Percentiles rank a stretch among this genome's conserved stretches.
Conservation (phyloP, 2,888 invertebrate genomes). For the Siphonodentalium dalli region DNA sequence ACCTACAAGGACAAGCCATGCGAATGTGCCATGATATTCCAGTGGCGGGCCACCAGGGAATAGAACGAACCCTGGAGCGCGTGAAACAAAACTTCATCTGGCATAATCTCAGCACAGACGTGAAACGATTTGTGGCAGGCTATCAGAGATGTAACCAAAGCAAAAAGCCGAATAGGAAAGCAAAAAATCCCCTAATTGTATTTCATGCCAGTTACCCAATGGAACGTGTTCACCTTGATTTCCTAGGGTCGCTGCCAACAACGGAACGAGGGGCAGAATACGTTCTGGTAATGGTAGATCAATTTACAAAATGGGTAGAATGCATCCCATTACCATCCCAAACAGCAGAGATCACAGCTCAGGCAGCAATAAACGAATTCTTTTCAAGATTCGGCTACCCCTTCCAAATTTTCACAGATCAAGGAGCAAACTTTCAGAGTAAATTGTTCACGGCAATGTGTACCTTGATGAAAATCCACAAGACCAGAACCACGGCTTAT, state of each 20-base stretch:
- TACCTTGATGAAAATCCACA: conserved; percentile 8
- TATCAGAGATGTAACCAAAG: not conserved
- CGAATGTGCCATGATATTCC: conserved; percentile 1
- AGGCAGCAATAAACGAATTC: conserved; percentile 6
- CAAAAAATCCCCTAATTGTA: conserved; percentile 67
- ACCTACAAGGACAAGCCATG: not conserved
- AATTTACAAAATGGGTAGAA: conserved; percentile 9
- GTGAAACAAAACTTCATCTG: conserved; percentile 6
- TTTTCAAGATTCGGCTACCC: conserved; percentile 10
- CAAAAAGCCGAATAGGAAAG: conserved; percentile 1
- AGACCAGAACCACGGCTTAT: conserved; percentile 13
- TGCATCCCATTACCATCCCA: not conserved
- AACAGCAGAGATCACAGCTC: no score
- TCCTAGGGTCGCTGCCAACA: conserved; percentile 13
- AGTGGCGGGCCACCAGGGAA: conserved; percentile 9
- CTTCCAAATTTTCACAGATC: conserved; percentile 9
- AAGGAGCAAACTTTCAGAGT: conserved; percentile 16
- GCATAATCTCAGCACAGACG: no score
- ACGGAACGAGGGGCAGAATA: conserved; percentile 11
- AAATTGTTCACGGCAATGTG: conserved; percentile 7
- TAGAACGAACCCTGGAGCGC: not conserved
- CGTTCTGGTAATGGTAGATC: conserved; percentile 14
- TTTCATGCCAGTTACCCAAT: conserved; percentile 76
- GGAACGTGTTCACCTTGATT: conserved; percentile 20
- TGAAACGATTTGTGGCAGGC: not conserved